phyloP scores from a whole-genome alignment of 1,140 invertebrate species.

The Diprion similis region DNA sequence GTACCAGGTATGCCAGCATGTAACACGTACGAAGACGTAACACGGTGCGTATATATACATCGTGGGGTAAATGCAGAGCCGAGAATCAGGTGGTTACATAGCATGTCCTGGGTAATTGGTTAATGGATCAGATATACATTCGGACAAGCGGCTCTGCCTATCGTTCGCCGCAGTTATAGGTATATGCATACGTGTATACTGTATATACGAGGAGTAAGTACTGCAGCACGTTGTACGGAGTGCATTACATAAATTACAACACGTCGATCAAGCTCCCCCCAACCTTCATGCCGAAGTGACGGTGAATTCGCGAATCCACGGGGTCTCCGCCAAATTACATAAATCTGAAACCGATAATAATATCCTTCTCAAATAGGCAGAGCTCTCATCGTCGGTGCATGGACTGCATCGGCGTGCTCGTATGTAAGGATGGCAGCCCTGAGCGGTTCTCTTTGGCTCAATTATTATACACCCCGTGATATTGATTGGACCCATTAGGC shows the following conservation, averaged over 20 bases:
- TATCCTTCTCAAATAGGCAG: background rate
- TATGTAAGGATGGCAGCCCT: background rate
- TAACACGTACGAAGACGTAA: no score
- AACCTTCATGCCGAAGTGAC: background rate
- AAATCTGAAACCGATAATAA: background rate
- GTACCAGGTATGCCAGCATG: no score
- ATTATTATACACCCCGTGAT: background rate
- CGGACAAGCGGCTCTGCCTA: conserved; percentile 18
- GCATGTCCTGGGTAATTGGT: conserved; percentile 45
- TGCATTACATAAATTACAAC: conserved; percentile 40
- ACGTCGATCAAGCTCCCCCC: conserved; percentile 27
- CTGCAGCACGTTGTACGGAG: background rate
- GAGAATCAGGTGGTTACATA: conserved; percentile 20
- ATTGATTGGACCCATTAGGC: background rate
- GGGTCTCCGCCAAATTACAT: background rate
- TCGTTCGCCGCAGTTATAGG: background rate
- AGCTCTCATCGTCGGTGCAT: no score
- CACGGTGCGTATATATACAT: no score
- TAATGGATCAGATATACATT: conserved; percentile 41
- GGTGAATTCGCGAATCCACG: background rate
- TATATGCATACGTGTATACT: background rate
- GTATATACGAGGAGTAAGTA: background rate
- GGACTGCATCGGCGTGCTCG: no score
- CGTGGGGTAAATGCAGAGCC: no score
- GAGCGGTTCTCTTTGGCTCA: background rate